Evolutionary conservation across 2,888 invertebrate genomes (phyloP).

Genomic region (Orchesella flavescens): DNA sequence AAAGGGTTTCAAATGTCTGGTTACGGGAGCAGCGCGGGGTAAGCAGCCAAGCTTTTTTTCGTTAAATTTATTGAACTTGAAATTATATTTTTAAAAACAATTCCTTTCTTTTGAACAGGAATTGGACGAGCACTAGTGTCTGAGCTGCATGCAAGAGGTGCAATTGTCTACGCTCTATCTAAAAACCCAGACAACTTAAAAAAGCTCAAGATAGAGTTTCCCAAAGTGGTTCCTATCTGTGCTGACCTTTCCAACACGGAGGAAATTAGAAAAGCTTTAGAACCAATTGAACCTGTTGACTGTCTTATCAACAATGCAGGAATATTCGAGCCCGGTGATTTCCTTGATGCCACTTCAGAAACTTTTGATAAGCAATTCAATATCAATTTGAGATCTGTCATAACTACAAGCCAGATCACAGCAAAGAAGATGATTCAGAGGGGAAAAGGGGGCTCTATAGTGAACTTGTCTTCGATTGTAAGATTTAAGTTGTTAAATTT

Average conservation of each 20-base stretch:
- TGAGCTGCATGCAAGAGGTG: slow-evolving; percentile 73
- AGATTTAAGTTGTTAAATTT: neutral
- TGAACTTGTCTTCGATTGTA: slow-evolving; percentile 41
- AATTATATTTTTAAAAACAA: too few species aligned
- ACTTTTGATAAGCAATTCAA: slow-evolving; percentile 3
- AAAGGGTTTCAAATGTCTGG: neutral
- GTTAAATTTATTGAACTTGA: too few species aligned
- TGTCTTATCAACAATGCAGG: slow-evolving; percentile 77
- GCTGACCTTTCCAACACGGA: slow-evolving; percentile 76
- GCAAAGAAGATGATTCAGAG: neutral
- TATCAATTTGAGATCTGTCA: neutral
- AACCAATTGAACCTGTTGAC: slow-evolving; percentile 74
- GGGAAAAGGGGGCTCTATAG: slow-evolving; percentile 47
- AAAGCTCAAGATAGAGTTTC: slow-evolving; percentile 72
- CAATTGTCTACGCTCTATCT: slow-evolving; percentile 74
- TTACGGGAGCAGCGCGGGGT: neutral
- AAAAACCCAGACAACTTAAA: slow-evolving; percentile 73
- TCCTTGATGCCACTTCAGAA: neutral
- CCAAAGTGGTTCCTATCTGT: slow-evolving; percentile 72
- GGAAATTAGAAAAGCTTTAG: slow-evolving; percentile 73
- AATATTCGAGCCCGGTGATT: neutral
- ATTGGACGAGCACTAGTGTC: slow-evolving; percentile 74
- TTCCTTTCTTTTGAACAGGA: slow-evolving; percentile 65
- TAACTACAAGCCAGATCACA: slow-evolving; percentile 5
- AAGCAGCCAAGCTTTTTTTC: too few species aligned